Evolutionary conservation across 2,797 vertebrate species (phyloP).

Genomic region (Artibeus lituratus): DNA sequence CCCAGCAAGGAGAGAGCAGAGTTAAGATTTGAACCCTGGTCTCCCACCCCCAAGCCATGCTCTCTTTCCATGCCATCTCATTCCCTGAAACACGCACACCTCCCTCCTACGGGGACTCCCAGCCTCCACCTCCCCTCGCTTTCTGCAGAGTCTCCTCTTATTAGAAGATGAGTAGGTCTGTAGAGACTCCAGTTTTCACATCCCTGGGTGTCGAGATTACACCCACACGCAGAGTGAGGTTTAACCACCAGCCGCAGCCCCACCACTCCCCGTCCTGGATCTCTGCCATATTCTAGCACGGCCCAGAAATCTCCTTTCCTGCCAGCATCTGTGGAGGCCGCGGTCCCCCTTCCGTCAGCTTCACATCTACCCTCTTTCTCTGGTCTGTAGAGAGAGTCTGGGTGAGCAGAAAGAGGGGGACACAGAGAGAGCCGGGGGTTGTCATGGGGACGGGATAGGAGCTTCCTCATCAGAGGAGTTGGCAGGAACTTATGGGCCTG

Average conservation of each 20-base stretch:
- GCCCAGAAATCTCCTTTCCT: not conserved
- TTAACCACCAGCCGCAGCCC: conserved; percentile 22
- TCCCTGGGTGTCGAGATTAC: conserved; percentile 6
- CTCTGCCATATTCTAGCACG: not conserved
- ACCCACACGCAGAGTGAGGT: not conserved
- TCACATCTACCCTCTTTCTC: not conserved
- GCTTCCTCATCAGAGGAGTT: not conserved
- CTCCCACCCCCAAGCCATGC: not conserved
- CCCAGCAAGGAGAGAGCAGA: not conserved
- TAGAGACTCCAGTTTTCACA: not conserved
- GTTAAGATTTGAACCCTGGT: not conserved
- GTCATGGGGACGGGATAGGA: not conserved
- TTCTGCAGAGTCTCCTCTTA: not conserved
- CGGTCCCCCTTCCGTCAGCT: not conserved
- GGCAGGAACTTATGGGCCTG: not conserved
- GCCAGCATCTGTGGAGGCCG: not conserved
- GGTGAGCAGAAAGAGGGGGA: not conserved
- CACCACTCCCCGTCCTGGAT: not conserved
- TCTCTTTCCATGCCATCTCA: not conserved
- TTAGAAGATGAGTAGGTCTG: conserved; percentile 18
- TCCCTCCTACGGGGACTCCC: not conserved
- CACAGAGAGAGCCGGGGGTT: not conserved
- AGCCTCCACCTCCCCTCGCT: not conserved
- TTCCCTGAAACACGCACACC: no score
- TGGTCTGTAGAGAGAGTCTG: not conserved